Percentiles rank a stretch among this genome's conserved stretches.
Evolutionary conservation across 2,888 invertebrate genomes (phyloP).

Genomic region (Nomada fucata): DNA sequence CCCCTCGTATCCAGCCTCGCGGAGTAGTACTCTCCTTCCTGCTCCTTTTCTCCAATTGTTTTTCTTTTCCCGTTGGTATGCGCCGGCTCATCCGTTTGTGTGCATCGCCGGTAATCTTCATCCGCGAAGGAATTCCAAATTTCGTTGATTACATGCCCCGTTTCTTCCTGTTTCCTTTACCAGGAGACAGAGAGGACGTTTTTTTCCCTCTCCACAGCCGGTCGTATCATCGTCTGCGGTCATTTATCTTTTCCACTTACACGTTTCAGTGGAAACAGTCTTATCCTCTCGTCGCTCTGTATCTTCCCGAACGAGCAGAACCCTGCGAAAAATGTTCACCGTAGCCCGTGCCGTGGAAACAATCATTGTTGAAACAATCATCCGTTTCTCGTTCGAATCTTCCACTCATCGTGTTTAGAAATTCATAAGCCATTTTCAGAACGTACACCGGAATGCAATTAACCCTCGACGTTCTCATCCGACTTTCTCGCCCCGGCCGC

Average conservation of each 20-base stretch:
- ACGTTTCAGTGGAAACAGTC: not conserved
- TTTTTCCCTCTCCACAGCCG: too few relatives aligned
- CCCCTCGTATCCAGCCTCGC: slow-evolving; percentile 26
- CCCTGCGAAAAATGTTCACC: too few relatives aligned
- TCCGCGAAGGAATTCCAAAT: slow-evolving; percentile 44
- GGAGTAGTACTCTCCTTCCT: not conserved
- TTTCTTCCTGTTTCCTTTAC: slow-evolving; percentile 4
- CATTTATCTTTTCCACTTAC: slow-evolving; percentile 5
- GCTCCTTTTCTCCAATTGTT: not conserved
- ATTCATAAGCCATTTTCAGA: not conserved
- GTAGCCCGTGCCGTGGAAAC: too few relatives aligned
- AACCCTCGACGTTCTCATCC: not conserved
- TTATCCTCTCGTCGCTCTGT: not conserved
- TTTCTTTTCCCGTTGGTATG: not conserved
- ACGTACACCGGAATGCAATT: not conserved
- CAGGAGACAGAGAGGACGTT: not conserved
- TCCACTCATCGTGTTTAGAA: not conserved
- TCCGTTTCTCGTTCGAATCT: too few relatives aligned
- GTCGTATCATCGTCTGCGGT: not conserved
- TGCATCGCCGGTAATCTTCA: slow-evolving; percentile 43
- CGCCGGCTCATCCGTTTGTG: slow-evolving; percentile 41
- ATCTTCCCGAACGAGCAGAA: not conserved
- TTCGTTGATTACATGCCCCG: slow-evolving; percentile 45
- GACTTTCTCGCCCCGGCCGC: slow-evolving; percentile 8
- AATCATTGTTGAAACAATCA: too few relatives aligned